A percentile compares a stretch with the other conserved stretches of the same genome.
Evolutionary conservation across 2,797 vertebrate species (phyloP).

Genomic region (Echiichthys vipera): DNA sequence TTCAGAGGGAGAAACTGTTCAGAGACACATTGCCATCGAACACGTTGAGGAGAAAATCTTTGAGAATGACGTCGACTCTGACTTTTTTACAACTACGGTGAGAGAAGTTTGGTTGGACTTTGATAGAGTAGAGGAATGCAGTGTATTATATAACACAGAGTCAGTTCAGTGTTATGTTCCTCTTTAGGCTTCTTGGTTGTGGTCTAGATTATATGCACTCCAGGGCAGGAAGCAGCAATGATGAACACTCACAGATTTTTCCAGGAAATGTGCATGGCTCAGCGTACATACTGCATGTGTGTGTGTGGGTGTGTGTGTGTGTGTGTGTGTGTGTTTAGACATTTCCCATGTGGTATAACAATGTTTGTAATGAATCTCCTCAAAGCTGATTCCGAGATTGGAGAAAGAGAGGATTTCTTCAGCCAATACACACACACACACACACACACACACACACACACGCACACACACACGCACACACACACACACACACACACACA

Average conservation of each 20-base stretch:
- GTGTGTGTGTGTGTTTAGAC: constrained; percentile 6
- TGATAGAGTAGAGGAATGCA: constrained; percentile 9
- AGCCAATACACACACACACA: constrained; percentile 7
- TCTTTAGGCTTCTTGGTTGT: constrained; percentile 44
- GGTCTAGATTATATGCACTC: constrained; percentile 58
- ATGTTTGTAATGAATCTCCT: constrained; percentile 33
- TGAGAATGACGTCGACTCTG: constrained; percentile 78
- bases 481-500: not conserved
- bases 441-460: constrained; percentile 20
- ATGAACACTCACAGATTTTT: constrained; percentile 68
- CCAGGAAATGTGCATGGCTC: constrained; percentile 79
- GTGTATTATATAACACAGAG: not conserved
- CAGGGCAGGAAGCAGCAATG: constrained; percentile 62
- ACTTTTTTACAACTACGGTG: constrained; percentile 84
- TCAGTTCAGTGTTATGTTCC: constrained; percentile 37
- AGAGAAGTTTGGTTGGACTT: constrained; percentile 41
- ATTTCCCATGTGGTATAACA: constrained; percentile 54
- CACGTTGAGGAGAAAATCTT: constrained; percentile 76
- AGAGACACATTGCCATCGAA: constrained; percentile 53
- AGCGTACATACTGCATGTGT: constrained; percentile 54
- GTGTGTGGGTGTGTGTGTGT: constrained; percentile 20
- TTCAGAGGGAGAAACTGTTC: constrained; percentile 60
- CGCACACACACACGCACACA: constrained; percentile 19
- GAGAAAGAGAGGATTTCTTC: constrained; percentile 1
- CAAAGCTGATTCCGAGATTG: constrained; percentile 22